These are phyloP conservation scores for Damaliscus lunatus DNA, from an alignment of 2,113 vertebrate genomes.

Conservation along the genomic window DNA sequence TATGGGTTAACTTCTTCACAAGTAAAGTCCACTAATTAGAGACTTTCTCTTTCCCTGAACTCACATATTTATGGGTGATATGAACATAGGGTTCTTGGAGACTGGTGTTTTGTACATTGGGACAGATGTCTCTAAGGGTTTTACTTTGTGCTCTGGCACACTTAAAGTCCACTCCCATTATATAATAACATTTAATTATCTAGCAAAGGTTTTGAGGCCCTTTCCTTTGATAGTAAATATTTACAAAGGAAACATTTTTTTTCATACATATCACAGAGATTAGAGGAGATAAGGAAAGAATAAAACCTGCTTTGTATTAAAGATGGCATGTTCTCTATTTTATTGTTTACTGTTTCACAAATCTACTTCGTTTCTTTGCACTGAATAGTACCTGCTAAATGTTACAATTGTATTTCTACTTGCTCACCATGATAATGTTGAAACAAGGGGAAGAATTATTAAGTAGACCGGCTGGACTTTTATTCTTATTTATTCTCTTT, in stretches of 20 bases:
- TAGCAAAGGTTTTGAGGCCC: not conserved
- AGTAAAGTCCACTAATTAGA: not conserved
- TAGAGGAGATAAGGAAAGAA: not conserved
- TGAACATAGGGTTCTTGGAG: not conserved
- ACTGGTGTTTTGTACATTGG: not conserved
- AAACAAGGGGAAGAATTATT: slow-evolving; percentile 67
- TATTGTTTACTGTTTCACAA: slow-evolving; percentile 7
- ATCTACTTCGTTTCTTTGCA: slow-evolving; percentile 61
- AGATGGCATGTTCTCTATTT: not conserved
- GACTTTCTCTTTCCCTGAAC: not conserved
- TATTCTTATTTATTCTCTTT: not conserved
- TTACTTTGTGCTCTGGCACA: not conserved
- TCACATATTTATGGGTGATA: not conserved
- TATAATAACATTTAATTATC: not conserved
- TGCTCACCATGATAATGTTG: slow-evolving; percentile 58
- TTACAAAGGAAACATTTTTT: slow-evolving; percentile 52
- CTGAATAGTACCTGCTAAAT: slow-evolving; percentile 1
- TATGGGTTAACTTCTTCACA: slow-evolving; percentile 50
- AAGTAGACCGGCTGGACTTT: slow-evolving; percentile 60
- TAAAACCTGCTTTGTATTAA: slow-evolving; percentile 57
- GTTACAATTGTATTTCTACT: slow-evolving; percentile 48
- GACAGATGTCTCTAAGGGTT: not conserved
- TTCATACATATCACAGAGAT: not conserved
- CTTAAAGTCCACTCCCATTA: not conserved
- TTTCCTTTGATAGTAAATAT: slow-evolving; percentile 54